Conservation (phyloP, 1,140 invertebrate genomes). For the Drosophila lacteicornis region DNA sequence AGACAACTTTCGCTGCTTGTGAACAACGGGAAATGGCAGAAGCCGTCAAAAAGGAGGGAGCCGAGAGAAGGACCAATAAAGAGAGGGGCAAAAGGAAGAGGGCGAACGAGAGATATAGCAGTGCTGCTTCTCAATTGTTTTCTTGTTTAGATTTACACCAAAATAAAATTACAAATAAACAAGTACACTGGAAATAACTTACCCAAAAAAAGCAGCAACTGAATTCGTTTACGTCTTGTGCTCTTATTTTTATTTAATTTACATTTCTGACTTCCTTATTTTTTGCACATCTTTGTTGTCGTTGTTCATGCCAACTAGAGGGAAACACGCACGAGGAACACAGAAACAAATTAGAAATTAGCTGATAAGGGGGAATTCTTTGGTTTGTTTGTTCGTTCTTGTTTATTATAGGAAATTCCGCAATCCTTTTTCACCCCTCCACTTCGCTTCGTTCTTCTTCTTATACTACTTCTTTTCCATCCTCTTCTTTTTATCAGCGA, state of each 20-base stretch:
- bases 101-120: conserved; percentile 12
- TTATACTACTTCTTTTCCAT: background rate
- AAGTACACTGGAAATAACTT: conserved; percentile 20
- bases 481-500: conserved; percentile 30
- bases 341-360: background rate
- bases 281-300: conserved; percentile 29
- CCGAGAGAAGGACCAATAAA: conserved; percentile 16
- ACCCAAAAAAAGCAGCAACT: conserved; percentile 12
- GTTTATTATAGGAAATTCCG: conserved; percentile 25
- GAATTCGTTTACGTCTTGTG: background rate
- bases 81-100: conserved; percentile 13
- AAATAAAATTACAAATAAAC: conserved; percentile 47
- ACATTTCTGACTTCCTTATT: conserved; percentile 13
- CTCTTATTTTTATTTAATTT: conserved; percentile 5
- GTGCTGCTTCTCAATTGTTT: conserved; percentile 8
- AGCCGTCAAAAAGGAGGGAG: conserved; percentile 10
- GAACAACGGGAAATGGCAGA: conserved; percentile 62
- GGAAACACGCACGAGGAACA: conserved; percentile 13
- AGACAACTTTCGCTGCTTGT: conserved; percentile 78
- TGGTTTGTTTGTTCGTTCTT: conserved; percentile 17
- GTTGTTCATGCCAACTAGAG: conserved; percentile 11
- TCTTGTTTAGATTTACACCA: conserved; percentile 59
- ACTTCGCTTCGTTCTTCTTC: background rate
- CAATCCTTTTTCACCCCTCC: conserved; percentile 16
- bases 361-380: conserved; percentile 6